These are phyloP conservation scores for Thecophora atra DNA, from an alignment of 2,888 invertebrate species.

Conservation along the genomic window DNA sequence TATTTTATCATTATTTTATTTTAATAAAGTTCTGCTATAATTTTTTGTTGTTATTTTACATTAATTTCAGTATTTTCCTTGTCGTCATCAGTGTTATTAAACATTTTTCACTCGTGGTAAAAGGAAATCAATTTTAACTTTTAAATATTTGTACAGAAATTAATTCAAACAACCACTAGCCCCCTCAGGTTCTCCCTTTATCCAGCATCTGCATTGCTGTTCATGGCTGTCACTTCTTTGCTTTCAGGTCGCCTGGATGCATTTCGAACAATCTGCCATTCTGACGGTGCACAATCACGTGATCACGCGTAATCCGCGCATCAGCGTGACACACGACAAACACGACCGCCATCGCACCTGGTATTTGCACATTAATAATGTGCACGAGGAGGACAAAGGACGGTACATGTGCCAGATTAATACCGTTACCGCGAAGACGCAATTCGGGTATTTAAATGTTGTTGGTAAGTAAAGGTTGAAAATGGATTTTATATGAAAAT, in stretches of 20 bases:
- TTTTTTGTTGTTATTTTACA: too few species aligned
- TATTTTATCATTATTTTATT: too few species aligned
- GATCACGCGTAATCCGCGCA: slow-evolving; percentile 90
- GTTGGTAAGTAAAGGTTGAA: slow-evolving; percentile 76
- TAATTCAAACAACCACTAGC: slow-evolving; percentile 4
- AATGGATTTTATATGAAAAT: neutral
- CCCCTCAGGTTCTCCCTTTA: too few species aligned
- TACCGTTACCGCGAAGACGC: slow-evolving; percentile 90
- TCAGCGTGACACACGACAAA: slow-evolving; percentile 91
- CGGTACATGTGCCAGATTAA: slow-evolving; percentile 95
- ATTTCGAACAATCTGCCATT: slow-evolving; percentile 93
- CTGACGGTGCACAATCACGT: slow-evolving; percentile 93
- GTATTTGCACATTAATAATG: slow-evolving; percentile 91
- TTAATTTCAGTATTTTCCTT: too few species aligned
- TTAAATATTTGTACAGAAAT: slow-evolving; percentile 11
- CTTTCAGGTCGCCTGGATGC: slow-evolving; percentile 93
- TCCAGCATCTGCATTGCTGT: neutral
- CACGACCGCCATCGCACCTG: slow-evolving; percentile 84
- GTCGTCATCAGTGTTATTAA: too few species aligned
- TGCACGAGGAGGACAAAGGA: slow-evolving; percentile 90
- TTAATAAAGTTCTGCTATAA: too few species aligned
- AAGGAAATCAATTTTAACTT: neutral
- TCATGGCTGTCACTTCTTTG: neutral
- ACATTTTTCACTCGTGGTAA: too few species aligned
- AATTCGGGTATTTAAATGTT: slow-evolving; percentile 90